phyloP scores from a whole-genome alignment of 2,113 vertebrate genomes.

The Morone chrysops region DNA sequence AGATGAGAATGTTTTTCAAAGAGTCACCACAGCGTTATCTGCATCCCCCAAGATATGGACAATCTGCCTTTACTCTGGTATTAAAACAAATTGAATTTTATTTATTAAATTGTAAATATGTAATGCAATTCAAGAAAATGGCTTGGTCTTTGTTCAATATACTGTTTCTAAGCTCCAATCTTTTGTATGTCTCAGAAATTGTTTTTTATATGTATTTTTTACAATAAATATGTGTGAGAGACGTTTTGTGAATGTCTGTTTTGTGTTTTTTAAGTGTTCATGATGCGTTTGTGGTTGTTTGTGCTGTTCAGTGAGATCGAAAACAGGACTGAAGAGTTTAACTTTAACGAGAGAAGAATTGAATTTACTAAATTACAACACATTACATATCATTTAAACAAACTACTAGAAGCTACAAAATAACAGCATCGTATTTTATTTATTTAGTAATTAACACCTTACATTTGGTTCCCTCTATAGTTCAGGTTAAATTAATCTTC shows the following conservation, averaged over 20 bases:
- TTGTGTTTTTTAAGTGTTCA: conserved; percentile 35
- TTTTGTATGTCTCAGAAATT: conserved; percentile 87
- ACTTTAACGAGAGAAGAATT: background rate
- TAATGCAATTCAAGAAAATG: conserved; percentile 80
- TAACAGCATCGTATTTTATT: background rate
- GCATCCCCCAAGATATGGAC: conserved; percentile 72
- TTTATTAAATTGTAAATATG: conserved; percentile 90
- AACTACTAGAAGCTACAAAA: no score
- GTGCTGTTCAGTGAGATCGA: background rate
- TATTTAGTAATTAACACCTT: background rate
- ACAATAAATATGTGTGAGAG: conserved; percentile 88
- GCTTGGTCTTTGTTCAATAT: conserved; percentile 83
- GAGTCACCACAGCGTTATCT: conserved; percentile 60
- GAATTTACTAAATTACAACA: background rate
- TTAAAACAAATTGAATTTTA: conserved; percentile 82
- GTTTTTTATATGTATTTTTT: conserved; percentile 90
- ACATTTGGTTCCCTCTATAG: background rate
- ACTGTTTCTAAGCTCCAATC: conserved; percentile 85
- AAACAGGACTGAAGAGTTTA: background rate
- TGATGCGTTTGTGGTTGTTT: conserved; percentile 6
- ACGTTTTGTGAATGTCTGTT: conserved; percentile 44
- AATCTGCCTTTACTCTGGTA: conserved; percentile 83
- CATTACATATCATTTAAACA: no score
- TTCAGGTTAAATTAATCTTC: background rate
- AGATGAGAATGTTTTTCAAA: conserved; percentile 52